A percentile compares a stretch with the other conserved stretches of the same genome.
Conservation (phyloP, 2,113 vertebrate species). For the Cynocephalus volans region DNA sequence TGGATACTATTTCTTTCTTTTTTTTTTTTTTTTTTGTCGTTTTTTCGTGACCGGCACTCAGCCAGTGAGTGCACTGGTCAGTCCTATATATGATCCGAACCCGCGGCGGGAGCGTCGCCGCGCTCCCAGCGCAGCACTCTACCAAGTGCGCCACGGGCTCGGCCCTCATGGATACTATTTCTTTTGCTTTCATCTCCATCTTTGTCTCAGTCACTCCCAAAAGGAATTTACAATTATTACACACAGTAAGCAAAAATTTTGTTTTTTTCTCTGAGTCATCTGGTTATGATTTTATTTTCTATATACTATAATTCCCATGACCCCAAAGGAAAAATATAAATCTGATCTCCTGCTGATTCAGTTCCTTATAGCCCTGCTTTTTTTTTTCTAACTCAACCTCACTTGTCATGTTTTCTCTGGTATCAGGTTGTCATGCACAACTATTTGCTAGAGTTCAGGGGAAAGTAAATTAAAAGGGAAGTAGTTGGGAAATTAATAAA, state of each 20-base stretch:
- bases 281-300: slow-evolving; percentile 6
- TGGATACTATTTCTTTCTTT: not conserved
- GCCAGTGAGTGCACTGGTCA: too few species aligned
- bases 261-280: not conserved
- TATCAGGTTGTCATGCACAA: not conserved
- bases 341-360: not conserved
- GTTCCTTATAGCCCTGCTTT: not conserved
- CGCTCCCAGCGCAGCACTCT: too few species aligned
- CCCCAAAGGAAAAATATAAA: not conserved
- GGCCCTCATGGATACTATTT: not conserved
- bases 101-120: too few species aligned
- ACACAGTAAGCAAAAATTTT: too few species aligned
- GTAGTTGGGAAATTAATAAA: not conserved
- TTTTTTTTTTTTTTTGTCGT: too few species aligned
- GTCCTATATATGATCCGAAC: too few species aligned
- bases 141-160: too few species aligned
- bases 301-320: not conserved
- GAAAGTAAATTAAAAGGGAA: not conserved
- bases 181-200: not conserved
- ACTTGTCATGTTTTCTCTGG: not conserved
- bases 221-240: not conserved
- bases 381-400: not conserved
- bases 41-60: too few species aligned
- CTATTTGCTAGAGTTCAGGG: not conserved
- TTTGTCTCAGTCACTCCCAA: not conserved